These are phyloP conservation scores for Conchocele bisecta DNA, from an alignment of 2,888 invertebrate genomes.

Conservation along the genomic window DNA sequence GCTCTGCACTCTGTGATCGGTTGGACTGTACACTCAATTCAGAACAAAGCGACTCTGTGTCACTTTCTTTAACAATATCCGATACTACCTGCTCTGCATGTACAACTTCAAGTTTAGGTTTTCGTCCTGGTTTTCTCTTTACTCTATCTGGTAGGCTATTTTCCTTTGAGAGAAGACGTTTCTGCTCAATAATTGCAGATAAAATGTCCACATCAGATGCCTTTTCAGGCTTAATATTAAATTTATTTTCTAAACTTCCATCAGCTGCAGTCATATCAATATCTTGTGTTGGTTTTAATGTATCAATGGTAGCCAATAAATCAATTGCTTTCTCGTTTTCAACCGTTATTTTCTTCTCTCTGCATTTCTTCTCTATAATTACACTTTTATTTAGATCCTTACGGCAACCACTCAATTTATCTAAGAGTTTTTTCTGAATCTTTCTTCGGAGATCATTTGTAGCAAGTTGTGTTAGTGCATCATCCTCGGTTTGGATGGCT, in stretches of 20 bases:
- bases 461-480: constrained; percentile 30
- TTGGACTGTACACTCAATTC: no score
- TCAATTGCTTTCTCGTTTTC: no score
- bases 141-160: no score
- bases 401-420: constrained; percentile 23
- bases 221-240: background rate
- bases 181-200: constrained; percentile 32
- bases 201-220: constrained; percentile 22
- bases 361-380: no score
- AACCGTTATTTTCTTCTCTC: no score
- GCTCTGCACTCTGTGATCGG: no score
- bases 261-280: background rate
- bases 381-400: no score
- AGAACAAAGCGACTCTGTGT: constrained; percentile 52
- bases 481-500: constrained; percentile 11
- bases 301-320: no score
- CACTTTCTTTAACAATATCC: constrained; percentile 52
- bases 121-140: no score
- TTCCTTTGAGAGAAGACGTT: constrained; percentile 9
- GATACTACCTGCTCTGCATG: no score
- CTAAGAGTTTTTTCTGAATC: constrained; percentile 39
- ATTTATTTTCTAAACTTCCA: background rate
- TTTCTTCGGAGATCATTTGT: constrained; percentile 52
- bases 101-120: no score
- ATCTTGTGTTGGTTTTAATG: background rate